Evolutionary conservation across 2,797 vertebrate species (phyloP).

Genomic region (Enteromius fasciolatus): DNA sequence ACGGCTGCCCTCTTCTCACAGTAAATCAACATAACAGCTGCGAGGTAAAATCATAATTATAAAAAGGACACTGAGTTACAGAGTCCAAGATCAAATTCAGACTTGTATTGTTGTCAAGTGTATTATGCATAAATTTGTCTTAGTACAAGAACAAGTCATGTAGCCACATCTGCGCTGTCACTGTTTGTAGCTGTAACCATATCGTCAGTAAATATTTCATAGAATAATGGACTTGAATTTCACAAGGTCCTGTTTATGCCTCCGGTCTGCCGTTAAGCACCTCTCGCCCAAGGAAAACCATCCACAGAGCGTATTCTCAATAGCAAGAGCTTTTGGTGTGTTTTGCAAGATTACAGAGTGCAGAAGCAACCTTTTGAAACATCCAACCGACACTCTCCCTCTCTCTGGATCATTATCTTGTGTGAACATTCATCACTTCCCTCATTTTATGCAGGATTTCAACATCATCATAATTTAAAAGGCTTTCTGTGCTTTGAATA

Average conservation of each 20-base stretch:
- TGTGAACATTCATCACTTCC: constrained; percentile 53
- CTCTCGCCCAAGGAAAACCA: not conserved
- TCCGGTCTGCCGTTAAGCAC: constrained; percentile 9
- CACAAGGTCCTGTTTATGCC: constrained; percentile 29
- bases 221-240: constrained; percentile 23
- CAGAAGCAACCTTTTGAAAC: constrained; percentile 45
- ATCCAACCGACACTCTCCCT: constrained; percentile 28
- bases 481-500: constrained; percentile 53
- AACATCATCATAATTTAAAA: constrained; percentile 47
- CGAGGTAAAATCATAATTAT: constrained; percentile 5
- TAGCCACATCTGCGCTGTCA: not conserved
- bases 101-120: not conserved
- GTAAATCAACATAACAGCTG: constrained; percentile 13
- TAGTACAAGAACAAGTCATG: constrained; percentile 25
- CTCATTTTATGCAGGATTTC: constrained; percentile 51
- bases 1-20: not conserved
- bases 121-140: constrained; percentile 25
- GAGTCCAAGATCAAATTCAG: constrained; percentile 21
- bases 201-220: constrained; percentile 46
- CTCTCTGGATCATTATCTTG: constrained; percentile 54
- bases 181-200: constrained; percentile 4
- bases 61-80: constrained; percentile 1
- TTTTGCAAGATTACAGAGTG: constrained; percentile 41
- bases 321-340: constrained; percentile 19
- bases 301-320: not conserved